Percentiles rank a stretch among this genome's conserved stretches.
phyloP scores from a whole-genome alignment of 2,113 vertebrate species.

The Kobus ellipsiprymnus region DNA sequence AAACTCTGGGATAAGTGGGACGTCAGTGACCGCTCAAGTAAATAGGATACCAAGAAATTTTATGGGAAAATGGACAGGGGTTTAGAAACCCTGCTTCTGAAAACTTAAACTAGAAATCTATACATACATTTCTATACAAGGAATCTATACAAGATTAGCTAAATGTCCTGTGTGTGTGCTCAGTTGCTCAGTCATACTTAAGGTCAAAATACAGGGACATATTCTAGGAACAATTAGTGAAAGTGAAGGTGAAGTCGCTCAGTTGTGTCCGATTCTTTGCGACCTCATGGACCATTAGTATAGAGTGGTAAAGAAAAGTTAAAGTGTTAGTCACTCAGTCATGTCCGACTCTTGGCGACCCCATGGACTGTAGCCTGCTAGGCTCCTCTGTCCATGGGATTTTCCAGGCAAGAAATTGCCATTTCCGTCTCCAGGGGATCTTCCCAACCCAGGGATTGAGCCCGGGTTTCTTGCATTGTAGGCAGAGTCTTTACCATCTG shows the following conservation, averaged over 20 bases:
- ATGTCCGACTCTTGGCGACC: neutral
- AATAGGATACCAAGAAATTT: neutral
- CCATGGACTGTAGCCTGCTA: neutral
- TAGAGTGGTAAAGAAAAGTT: neutral
- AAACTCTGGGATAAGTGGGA: neutral
- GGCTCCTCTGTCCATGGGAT: neutral
- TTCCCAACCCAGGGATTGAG: neutral
- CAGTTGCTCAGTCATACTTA: neutral
- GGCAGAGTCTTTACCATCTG: neutral
- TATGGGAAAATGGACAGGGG: neutral
- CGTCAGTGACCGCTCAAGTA: neutral
- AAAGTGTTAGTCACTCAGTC: neutral
- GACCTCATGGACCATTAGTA: neutral
- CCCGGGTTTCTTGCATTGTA: neutral
- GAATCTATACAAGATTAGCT: neutral
- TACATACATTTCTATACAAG: neutral
- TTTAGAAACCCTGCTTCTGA: neutral
- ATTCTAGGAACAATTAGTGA: neutral
- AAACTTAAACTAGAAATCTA: neutral
- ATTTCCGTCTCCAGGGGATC: neutral
- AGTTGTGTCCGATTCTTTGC: rapidly evolving
- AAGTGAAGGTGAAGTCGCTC: neutral
- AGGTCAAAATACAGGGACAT: neutral
- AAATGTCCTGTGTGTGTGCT: neutral
- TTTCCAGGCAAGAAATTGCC: neutral